Conservation (phyloP, 2,113 vertebrate species). For the Hypocryptadius cinnamomeus region DNA sequence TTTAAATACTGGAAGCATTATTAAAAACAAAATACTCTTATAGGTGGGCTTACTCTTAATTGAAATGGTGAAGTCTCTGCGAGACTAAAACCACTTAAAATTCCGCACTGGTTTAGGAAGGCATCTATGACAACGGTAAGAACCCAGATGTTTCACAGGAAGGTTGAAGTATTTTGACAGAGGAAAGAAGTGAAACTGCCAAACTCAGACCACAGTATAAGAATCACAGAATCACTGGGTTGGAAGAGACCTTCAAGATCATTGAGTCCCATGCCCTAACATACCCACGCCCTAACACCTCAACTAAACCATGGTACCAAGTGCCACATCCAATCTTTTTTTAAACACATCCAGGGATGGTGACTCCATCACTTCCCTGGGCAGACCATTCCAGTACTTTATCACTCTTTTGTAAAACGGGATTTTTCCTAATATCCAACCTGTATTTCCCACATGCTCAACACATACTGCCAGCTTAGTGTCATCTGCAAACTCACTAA, state of each 20-base stretch:
- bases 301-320: background rate
- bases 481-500: background rate
- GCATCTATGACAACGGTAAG: background rate
- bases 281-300: background rate
- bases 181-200: background rate
- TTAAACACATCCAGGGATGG: background rate
- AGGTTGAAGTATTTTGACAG: background rate
- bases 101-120: background rate
- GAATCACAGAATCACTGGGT: background rate
- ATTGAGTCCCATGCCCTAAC: background rate
- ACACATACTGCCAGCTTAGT: background rate
- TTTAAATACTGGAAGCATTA: background rate
- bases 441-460: background rate
- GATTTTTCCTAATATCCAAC: background rate
- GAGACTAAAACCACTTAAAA: background rate
- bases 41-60: background rate
- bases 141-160: background rate
- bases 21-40: background rate
- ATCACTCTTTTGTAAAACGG: background rate
- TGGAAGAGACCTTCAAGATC: background rate
- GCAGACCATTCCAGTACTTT: background rate
- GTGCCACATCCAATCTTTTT: background rate
- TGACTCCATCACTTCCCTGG: background rate
- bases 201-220: background rate
- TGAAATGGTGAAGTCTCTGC: background rate